Evolutionary conservation across 1,140 invertebrate genomes (phyloP), one percentile per base, ranked within the genome.

Genomic region (Triops cancriformis): DNA sequence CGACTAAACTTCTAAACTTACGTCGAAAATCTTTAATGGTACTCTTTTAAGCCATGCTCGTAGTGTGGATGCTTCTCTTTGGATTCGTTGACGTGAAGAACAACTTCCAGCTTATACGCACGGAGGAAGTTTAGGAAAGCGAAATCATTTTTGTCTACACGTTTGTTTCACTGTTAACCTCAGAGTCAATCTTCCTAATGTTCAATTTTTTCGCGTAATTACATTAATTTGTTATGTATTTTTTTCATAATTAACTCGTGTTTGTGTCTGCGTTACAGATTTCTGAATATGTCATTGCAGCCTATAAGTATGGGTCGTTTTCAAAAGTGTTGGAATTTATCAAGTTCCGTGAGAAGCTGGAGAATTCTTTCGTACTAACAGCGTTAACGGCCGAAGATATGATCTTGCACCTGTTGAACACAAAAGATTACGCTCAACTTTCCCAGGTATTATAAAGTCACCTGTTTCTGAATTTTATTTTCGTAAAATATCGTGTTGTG

Each of bases 231-330:
- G n/a, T n/a, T n/a, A n/a, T n/a, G n/a, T n/a, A n/a, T n/a, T n/a
- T 80, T 82, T 79, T 81, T 82, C 79, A 76, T 10, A 4, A 11
- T 75, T n/a, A n/a, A n/a, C n/a, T 75, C 12, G 23, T 77, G 7
- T 42, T 43, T 76, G 37, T 28, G 27, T 76, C 12, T 23, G 12
- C 1, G 43, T 87, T 87, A 51, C 86, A 95, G 93, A 94, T 93
- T 81, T 89, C 93, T 73, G 95, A 98, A 85, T 94, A 96, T 84
- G 87, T 98, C 75, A 94, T 95, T 27, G 91, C 93, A 82, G 93
- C 93, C 2, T 98, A 97, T 84, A 96, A 96, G 83, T 97, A 91
- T 85, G 96, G 95, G 14, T 95, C 94, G 51, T 97, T 97, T 86
- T 89, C 91, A 76, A 96, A 97, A 87, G 90, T 98, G 81, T 89